phyloP scores from a whole-genome alignment of 1,140 invertebrate species.

The Sitodiplosis mosellana region DNA sequence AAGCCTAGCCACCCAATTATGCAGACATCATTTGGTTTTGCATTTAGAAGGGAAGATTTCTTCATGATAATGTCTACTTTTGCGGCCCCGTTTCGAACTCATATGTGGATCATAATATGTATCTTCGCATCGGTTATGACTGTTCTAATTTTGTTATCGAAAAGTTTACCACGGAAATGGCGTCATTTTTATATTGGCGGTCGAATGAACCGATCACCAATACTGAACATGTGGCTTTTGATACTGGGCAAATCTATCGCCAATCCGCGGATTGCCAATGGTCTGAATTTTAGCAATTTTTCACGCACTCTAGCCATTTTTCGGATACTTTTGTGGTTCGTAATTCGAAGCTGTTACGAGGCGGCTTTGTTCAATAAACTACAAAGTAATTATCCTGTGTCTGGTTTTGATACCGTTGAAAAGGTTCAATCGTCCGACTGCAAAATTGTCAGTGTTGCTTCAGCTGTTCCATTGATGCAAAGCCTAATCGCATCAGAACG shows the following conservation, averaged over 20 bases:
- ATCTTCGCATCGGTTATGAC: background rate
- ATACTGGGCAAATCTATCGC: background rate
- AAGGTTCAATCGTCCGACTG: background rate
- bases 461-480: too few relatives aligned
- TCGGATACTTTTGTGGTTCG: background rate
- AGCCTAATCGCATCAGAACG: too few relatives aligned
- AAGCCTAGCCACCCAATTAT: background rate
- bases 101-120: background rate
- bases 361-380: background rate
- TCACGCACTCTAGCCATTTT: background rate
- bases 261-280: background rate
- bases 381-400: background rate
- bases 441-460: too few relatives aligned
- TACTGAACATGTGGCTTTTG: background rate
- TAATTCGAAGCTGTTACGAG: background rate
- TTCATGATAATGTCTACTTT: background rate
- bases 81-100: background rate
- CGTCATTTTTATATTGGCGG: background rate
- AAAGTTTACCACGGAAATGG: background rate
- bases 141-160: background rate
- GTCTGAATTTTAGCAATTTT: background rate
- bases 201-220: background rate
- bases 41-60: background rate
- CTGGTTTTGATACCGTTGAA: background rate
- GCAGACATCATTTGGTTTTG: background rate